phyloP scores from a whole-genome alignment of 1,140 invertebrate species.

The Sminthurinus signatus region DNA sequence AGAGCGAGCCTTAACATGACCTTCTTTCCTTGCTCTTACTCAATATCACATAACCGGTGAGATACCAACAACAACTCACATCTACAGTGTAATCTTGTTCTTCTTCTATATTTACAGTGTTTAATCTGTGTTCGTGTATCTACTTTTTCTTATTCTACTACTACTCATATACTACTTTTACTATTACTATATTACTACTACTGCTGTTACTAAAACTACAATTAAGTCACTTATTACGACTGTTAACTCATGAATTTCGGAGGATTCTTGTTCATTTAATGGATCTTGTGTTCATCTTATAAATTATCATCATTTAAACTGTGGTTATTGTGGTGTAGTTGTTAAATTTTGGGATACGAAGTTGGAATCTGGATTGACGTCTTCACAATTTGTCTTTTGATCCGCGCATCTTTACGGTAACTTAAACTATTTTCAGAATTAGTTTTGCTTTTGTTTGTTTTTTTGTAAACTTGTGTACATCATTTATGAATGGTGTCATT shows the following conservation, averaged over 20 bases:
- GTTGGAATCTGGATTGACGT: slow-evolving; percentile 2
- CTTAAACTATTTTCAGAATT: not conserved
- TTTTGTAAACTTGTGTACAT: not conserved
- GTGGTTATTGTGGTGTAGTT: not conserved
- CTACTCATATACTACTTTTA: not conserved
- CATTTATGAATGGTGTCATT: not conserved
- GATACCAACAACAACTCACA: not conserved
- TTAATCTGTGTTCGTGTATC: not conserved
- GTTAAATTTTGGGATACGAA: not conserved
- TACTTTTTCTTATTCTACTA: not conserved
- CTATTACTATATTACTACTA: not conserved
- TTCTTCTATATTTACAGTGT: not conserved
- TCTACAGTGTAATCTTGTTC: not conserved
- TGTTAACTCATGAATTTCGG: not conserved
- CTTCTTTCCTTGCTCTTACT: slow-evolving; percentile 11
- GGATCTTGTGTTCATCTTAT: not conserved
- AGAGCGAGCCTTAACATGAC: too few species aligned
- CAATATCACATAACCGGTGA: slow-evolving; percentile 4
- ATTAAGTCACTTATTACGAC: not conserved
- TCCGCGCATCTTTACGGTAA: slow-evolving; percentile 10
- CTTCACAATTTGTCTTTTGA: too few species aligned
- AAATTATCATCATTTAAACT: not conserved
- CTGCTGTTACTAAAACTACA: not conserved
- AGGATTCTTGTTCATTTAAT: not conserved
- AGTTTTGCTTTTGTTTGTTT: not conserved